Evolutionary conservation across 2,113 vertebrate genomes (phyloP).

Genomic region (Semnopithecus entellus): DNA sequence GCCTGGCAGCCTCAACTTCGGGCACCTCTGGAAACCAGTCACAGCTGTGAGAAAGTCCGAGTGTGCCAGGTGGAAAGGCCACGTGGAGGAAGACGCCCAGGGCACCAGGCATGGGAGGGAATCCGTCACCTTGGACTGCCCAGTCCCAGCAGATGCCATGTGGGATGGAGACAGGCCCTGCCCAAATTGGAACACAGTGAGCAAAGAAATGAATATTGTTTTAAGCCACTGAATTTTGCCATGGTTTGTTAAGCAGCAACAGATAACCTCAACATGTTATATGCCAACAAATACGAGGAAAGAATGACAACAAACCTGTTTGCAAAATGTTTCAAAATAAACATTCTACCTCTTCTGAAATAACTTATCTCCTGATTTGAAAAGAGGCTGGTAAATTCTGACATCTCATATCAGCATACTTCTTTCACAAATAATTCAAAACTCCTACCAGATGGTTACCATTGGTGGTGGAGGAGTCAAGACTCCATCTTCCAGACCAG

Average conservation of each 20-base stretch:
- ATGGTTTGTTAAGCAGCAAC: not conserved
- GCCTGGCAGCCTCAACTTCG: not conserved
- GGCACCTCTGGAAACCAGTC: not conserved
- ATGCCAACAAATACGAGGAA: not conserved
- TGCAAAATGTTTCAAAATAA: not conserved
- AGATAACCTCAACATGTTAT: not conserved
- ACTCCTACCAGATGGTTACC: not conserved
- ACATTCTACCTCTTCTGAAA: conserved; percentile 5
- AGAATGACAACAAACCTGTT: not conserved
- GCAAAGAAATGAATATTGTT: not conserved
- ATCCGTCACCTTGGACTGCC: not conserved
- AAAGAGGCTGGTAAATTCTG: not conserved
- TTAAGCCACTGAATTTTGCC: not conserved
- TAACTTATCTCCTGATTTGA: not conserved
- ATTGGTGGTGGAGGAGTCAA: not conserved
- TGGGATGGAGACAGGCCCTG: not conserved
- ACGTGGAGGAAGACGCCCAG: not conserved
- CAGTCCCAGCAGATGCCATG: not conserved
- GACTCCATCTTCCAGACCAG: not conserved
- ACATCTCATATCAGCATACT: not conserved
- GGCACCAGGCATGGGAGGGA: not conserved
- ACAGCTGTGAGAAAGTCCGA: not conserved
- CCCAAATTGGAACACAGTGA: not conserved
- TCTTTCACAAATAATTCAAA: not conserved
- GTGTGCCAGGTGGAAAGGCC: not conserved